A percentile compares a stretch with the other conserved stretches of the same genome.
Evolutionary conservation across 2,888 invertebrate species (phyloP).

Genomic region (Dynastes grantii): DNA sequence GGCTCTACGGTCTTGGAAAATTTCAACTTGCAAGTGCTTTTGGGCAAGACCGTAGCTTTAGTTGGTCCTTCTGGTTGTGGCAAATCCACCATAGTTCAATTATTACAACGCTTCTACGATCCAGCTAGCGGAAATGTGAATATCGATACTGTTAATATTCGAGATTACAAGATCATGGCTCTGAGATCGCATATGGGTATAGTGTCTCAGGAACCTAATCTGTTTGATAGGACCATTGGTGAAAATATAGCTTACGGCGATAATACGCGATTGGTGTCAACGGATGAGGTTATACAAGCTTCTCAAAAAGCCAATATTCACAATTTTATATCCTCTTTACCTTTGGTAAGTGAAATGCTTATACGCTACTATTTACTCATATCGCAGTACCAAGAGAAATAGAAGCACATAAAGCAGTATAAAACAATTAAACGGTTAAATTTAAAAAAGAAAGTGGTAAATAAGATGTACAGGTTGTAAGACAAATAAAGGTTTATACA

Average conservation of each 20-base stretch:
- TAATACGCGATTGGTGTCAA: slow-evolving; percentile 76
- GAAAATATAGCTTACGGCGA: slow-evolving; percentile 96
- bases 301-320: slow-evolving; percentile 92
- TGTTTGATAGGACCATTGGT: slow-evolving; percentile 90
- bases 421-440: too few relatives aligned
- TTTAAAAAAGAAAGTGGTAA: too few relatives aligned
- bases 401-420: too few relatives aligned
- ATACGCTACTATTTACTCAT: too few relatives aligned
- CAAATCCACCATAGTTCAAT: slow-evolving; percentile 89
- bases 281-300: slow-evolving; percentile 84
- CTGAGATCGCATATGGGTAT: slow-evolving; percentile 87
- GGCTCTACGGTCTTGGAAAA: slow-evolving; percentile 80
- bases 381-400: too few relatives aligned
- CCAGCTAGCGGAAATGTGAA: slow-evolving; percentile 77
- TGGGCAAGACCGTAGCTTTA: slow-evolving; percentile 83
- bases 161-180: slow-evolving; percentile 59
- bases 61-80: slow-evolving; percentile 90
- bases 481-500: too few relatives aligned
- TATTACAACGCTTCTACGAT: slow-evolving; percentile 89
- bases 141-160: slow-evolving; percentile 62
- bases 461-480: too few relatives aligned
- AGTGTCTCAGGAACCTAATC: slow-evolving; percentile 92
- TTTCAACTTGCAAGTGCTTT: slow-evolving; percentile 75
- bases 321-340: slow-evolving; percentile 84
- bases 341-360: slow-evolving; percentile 74